Base-by-base conservation (phyloP, 2,797 vertebrate species). In the Chelmon rostratus region DNA sequence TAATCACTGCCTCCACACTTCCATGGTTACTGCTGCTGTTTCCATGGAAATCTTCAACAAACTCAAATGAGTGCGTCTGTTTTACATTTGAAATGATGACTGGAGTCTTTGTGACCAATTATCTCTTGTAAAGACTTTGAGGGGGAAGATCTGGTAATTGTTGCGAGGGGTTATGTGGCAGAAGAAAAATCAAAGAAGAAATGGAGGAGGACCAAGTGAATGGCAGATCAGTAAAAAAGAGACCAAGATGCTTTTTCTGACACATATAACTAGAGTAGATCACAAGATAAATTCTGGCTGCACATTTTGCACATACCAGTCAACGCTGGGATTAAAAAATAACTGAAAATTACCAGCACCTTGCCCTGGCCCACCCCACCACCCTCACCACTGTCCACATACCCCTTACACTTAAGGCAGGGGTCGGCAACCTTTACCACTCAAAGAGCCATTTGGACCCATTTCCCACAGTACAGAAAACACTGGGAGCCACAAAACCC, bases 21-120 rank as follows among this genome's bases (percentile, higher is more conserved):
- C 90, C 91, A 91, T 93, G 90, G 90, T 85, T 91, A 94, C 92
- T 21, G 80, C 82, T 82, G 78, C 85, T 66, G 90, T 94, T 93
- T 80, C 92, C 89, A 93, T 91, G 87, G 92, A 83, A 84, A 92
- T 90, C 47, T n/a, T 87, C 62, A 81, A 88, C 82, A 87, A 88
- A 86, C 83, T 76, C 62, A 49, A 69, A 79, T 5, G 78, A 83
- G 44, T 7, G 38, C 40, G n/a, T 69, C 81, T 72, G 69, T 87
- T 90, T 86, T 90, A 77, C 50, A 82, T 92, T 71, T 88, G 68
- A 92, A 89, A 85, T 64, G 71, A 89, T 85, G 81, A 82, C 74
- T 38, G 71, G 79, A 90, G 78, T 85, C 83, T 63, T 78, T 44
- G 35, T 64, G 71, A 85, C 77, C 86, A 92, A 85, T 93, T 91